Base-by-base conservation (phyloP, 2,888 invertebrate genomes). In the Ethmia dodecea region DNA sequence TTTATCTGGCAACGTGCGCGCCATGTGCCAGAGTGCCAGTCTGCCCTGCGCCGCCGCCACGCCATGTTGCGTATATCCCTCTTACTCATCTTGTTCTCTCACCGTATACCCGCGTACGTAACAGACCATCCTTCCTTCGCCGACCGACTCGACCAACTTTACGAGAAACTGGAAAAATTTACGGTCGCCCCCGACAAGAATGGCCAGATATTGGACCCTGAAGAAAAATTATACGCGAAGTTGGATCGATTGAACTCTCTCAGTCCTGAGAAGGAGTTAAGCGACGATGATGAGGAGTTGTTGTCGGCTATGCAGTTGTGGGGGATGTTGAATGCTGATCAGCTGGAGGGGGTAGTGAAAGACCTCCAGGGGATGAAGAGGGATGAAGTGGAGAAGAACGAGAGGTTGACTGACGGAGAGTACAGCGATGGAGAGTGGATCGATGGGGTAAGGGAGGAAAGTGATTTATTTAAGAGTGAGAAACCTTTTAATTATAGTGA, bases 271-370 rank as follows among this genome's bases (percentile, higher is more conserved):
- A 4, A 55, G n/a, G 62, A 60, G 1, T 28, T 72, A 13, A 65
- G 55, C 28, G 79, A 76, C 28, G 79, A 81, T 11, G 81, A 79
- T 37, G 78, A 78, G 28, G 79, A 78, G 16, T 25, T 84, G 31
- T 44, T 83, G 36, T 55, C 70, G 0, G 65, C 73, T 8, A 70
- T 84, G 60, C 75, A 78, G 50, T 33, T 58, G 33, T 78, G 75
- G 75, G 76, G 70, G 6, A 56, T 54, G 33, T 43, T 80, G 42
- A 76, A 52, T 37, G 54, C 68, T 2, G 75, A 76, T 2, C 75
- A 81, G 54, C 40, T 84, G 43, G 63, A 61, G 14, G 65, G 62
- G 1, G 56, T 81, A 3, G 61, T 71, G 27, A 74, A 71, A 41
- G 80, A 80, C 18, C 40, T 81, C 42, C 75, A 78, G 53, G 45